phyloP scores from a whole-genome alignment of 2,888 invertebrate species.

The Polydrusus tereticollis region DNA sequence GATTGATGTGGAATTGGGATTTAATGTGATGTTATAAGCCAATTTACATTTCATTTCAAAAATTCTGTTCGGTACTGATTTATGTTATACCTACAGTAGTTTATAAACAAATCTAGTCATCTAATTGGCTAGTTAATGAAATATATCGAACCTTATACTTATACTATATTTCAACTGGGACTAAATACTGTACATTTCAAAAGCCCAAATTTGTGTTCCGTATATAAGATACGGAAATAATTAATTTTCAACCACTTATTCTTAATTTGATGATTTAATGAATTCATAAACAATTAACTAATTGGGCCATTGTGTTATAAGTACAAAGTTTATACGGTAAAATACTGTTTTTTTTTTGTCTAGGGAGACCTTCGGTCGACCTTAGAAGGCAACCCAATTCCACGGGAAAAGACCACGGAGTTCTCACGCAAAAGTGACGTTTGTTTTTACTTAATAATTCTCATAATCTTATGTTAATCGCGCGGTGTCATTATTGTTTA shows the following conservation, averaged over 20 bases:
- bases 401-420: slow-evolving; percentile 54
- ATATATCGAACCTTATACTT: background rate
- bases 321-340: background rate
- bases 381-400: slow-evolving; percentile 58
- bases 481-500: slow-evolving; percentile 19
- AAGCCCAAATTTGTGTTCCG: no score
- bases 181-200: no score
- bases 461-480: slow-evolving; percentile 39
- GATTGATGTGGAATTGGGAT: no score
- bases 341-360: background rate
- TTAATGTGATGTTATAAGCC: background rate
- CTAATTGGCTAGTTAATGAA: slow-evolving; percentile 3
- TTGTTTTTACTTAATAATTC: slow-evolving; percentile 31
- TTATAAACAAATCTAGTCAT: no score
- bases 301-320: background rate
- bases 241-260: background rate
- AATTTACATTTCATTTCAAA: background rate
- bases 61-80: no score
- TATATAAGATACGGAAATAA: no score
- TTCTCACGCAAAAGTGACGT: slow-evolving; percentile 54
- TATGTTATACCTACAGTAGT: no score
- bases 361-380: slow-evolving; percentile 52
- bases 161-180: background rate
- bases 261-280: background rate
- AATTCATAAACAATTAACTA: background rate